These are phyloP conservation scores for Teleogryllus occipitalis DNA, from an alignment of 1,140 invertebrate genomes.

Conservation along the genomic window DNA sequence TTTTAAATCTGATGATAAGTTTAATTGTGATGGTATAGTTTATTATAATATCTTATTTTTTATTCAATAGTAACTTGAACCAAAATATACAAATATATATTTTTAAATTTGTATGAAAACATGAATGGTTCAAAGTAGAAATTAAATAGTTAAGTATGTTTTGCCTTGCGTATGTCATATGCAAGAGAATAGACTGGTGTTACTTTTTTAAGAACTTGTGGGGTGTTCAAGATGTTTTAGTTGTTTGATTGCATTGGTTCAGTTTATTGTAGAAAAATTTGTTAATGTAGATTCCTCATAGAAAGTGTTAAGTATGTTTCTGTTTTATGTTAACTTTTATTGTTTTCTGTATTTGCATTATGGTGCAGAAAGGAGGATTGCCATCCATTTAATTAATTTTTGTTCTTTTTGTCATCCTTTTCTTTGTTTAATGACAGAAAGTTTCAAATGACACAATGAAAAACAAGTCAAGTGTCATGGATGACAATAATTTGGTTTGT, in stretches of 20 bases:
- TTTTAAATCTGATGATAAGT: not conserved
- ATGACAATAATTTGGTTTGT: conserved; percentile 20
- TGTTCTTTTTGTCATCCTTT: not conserved
- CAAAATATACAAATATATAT: not conserved
- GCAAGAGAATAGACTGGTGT: conserved; percentile 14
- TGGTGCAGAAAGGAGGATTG: not conserved
- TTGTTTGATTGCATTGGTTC: conserved; percentile 14
- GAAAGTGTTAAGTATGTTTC: conserved; percentile 13
- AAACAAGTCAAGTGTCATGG: conserved; percentile 7
- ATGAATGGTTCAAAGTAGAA: not conserved
- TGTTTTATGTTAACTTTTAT: conserved; percentile 13
- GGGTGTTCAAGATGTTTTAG: conserved; percentile 9
- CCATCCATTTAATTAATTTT: not conserved
- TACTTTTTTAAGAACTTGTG: conserved; percentile 10
- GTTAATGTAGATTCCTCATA: conserved; percentile 10
- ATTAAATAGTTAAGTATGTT: not conserved
- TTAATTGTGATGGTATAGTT: not conserved
- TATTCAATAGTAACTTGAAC: not conserved
- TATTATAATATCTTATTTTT: not conserved
- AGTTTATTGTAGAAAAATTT: conserved; percentile 13
- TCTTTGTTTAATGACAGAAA: not conserved
- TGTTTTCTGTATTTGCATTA: conserved; percentile 1
- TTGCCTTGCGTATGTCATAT: conserved; percentile 13
- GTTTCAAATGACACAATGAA: not conserved
- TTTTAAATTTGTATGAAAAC: not conserved